These are phyloP conservation scores for Torymus auratus DNA, from an alignment of 2,888 invertebrate genomes.

Conservation along the genomic window DNA sequence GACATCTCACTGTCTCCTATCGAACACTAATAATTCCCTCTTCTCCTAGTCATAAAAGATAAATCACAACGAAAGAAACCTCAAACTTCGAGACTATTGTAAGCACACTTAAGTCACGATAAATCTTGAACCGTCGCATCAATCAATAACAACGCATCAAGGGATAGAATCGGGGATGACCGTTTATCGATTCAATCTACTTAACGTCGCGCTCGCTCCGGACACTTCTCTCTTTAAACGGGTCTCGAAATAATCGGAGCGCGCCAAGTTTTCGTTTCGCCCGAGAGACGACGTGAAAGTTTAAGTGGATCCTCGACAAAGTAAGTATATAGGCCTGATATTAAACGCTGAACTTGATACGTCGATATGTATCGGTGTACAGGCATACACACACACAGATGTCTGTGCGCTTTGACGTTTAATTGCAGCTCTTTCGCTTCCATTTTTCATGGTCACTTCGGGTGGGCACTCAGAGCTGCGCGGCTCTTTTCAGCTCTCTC, in stretches of 20 bases:
- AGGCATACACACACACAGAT: background rate
- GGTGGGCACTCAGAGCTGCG: background rate
- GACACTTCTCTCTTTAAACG: slow-evolving; percentile 22
- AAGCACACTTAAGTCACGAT: background rate
- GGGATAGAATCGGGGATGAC: background rate
- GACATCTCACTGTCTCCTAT: no score
- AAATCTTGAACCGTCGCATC: background rate
- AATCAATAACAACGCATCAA: background rate
- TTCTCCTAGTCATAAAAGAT: no score
- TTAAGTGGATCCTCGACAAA: slow-evolving; percentile 15
- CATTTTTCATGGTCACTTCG: background rate
- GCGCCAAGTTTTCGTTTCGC: slow-evolving; percentile 6
- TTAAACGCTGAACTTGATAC: background rate
- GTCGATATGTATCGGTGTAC: background rate
- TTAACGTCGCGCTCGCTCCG: background rate
- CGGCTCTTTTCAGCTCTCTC: background rate
- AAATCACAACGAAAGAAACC: no score
- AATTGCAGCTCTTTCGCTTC: slow-evolving; percentile 5
- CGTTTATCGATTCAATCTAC: slow-evolving; percentile 32
- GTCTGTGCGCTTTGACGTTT: background rate
- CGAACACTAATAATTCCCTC: no score
- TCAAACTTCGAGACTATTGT: no score
- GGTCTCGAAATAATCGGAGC: slow-evolving; percentile 21
- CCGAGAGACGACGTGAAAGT: slow-evolving; percentile 25
- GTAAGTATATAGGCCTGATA: no score